Evolutionary conservation across 2,797 vertebrate genomes (phyloP).

Genomic region (Oryzias sinensis): DNA sequence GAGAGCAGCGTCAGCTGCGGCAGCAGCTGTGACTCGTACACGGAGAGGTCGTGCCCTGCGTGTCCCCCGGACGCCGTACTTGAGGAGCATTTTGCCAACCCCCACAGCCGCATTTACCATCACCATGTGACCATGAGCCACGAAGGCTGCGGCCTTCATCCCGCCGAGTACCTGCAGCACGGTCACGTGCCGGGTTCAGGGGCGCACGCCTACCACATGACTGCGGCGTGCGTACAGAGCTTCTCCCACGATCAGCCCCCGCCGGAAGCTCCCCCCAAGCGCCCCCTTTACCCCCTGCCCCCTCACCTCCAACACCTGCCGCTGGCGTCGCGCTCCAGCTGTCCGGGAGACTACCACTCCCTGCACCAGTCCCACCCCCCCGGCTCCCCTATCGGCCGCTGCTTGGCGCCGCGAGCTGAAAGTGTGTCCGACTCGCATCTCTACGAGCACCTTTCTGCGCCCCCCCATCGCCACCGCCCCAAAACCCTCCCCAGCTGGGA

Average conservation of each 20-base stretch:
- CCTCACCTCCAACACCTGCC: slow-evolving; percentile 85
- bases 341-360: slow-evolving; percentile 85
- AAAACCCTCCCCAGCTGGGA: slow-evolving; percentile 86
- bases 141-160: slow-evolving; percentile 51
- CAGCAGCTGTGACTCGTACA: slow-evolving; percentile 87
- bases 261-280: slow-evolving; percentile 83
- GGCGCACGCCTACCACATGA: slow-evolving; percentile 83
- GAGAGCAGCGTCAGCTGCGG: slow-evolving; percentile 90
- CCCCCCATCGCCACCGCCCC: slow-evolving; percentile 78
- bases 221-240: slow-evolving; percentile 77
- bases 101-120: slow-evolving; percentile 56
- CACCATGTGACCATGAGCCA: slow-evolving; percentile 37
- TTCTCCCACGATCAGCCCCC: slow-evolving; percentile 85
- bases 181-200: slow-evolving; percentile 63
- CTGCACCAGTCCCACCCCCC: slow-evolving; percentile 76
- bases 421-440: slow-evolving; percentile 88
- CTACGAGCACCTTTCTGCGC: slow-evolving; percentile 82
- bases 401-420: slow-evolving; percentile 83
- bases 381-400: slow-evolving; percentile 80
- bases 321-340: slow-evolving; percentile 83
- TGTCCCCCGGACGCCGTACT: slow-evolving; percentile 83
- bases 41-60: slow-evolving; percentile 82
- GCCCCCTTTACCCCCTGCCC: slow-evolving; percentile 83
- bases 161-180: slow-evolving; percentile 71
- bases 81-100: slow-evolving; percentile 81